These are phyloP conservation scores for Dreissena rostriformis DNA, from an alignment of 1,140 invertebrate genomes.

Conservation along the genomic window DNA sequence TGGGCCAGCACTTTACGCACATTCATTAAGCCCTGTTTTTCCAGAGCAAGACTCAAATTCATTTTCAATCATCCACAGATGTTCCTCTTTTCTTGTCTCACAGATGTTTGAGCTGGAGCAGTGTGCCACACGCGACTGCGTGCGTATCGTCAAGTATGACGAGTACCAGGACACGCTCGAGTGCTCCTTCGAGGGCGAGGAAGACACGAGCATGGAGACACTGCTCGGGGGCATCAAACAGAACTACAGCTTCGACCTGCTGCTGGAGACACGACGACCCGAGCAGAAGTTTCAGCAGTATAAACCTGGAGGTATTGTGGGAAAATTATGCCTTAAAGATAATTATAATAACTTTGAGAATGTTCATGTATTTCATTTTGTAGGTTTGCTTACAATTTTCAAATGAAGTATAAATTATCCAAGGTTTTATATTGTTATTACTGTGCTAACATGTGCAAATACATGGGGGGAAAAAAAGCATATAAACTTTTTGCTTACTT, in stretches of 20 bases:
- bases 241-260: conserved; percentile 84
- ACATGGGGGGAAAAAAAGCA: too few relatives aligned
- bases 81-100: conserved; percentile 22
- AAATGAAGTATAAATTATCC: too few relatives aligned
- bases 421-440: too few relatives aligned
- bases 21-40: too few relatives aligned
- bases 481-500: too few relatives aligned
- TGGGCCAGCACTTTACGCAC: too few relatives aligned
- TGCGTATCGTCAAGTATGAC: conserved; percentile 89
- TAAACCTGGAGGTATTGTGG: conserved; percentile 83
- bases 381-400: too few relatives aligned
- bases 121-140: conserved; percentile 85
- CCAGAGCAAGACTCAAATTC: too few relatives aligned
- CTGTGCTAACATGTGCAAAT: too few relatives aligned
- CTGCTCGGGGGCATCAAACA: conserved; percentile 82
- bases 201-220: conserved; percentile 82
- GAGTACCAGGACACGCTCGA: conserved; percentile 86
- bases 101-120: conserved; percentile 85
- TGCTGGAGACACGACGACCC: conserved; percentile 87
- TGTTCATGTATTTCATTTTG: too few relatives aligned
- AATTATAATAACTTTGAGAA: too few relatives aligned
- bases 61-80: too few relatives aligned
- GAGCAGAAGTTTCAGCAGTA: conserved; percentile 87
- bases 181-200: conserved; percentile 87
- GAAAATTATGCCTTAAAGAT: background rate